phyloP scores from a whole-genome alignment of 1,140 invertebrate species.

The Apis dorsata region DNA sequence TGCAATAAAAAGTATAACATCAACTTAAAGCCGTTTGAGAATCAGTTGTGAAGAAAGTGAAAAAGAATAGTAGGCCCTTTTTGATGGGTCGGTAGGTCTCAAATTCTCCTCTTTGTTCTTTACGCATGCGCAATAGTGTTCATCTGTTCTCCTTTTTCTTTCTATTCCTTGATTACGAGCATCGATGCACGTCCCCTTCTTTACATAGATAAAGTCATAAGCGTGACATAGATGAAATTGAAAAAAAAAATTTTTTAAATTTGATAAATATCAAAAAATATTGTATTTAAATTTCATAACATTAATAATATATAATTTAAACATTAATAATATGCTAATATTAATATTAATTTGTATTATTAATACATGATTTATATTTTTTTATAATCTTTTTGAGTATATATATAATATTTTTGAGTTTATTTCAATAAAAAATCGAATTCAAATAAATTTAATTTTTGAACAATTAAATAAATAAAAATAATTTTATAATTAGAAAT shows the following conservation, averaged over 20 bases:
- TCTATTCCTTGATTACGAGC: slow-evolving; percentile 12
- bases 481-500: not conserved
- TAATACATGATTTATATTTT: too few relatives aligned
- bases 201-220: slow-evolving; percentile 32
- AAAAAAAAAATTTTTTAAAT: not conserved
- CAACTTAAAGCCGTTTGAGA: slow-evolving; percentile 7
- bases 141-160: not conserved
- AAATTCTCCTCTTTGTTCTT: slow-evolving; percentile 33
- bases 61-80: slow-evolving; percentile 51
- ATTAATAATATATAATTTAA: not conserved
- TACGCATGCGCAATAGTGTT: slow-evolving; percentile 46
- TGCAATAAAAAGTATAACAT: not conserved
- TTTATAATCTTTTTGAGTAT: too few relatives aligned
- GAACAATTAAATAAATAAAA: not conserved
- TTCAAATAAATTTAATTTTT: not conserved
- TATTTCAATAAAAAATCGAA: not conserved
- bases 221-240: not conserved
- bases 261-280: not conserved
- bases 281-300: not conserved
- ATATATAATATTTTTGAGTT: not conserved
- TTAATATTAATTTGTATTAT: not conserved
- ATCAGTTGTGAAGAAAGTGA: slow-evolving; percentile 43
- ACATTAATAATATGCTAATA: not conserved
- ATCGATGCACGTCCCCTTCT: slow-evolving; percentile 20
- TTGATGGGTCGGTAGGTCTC: slow-evolving; percentile 55